These are phyloP conservation scores for Azorinus chamasolen DNA, from an alignment of 2,888 invertebrate genomes.

Conservation along the genomic window DNA sequence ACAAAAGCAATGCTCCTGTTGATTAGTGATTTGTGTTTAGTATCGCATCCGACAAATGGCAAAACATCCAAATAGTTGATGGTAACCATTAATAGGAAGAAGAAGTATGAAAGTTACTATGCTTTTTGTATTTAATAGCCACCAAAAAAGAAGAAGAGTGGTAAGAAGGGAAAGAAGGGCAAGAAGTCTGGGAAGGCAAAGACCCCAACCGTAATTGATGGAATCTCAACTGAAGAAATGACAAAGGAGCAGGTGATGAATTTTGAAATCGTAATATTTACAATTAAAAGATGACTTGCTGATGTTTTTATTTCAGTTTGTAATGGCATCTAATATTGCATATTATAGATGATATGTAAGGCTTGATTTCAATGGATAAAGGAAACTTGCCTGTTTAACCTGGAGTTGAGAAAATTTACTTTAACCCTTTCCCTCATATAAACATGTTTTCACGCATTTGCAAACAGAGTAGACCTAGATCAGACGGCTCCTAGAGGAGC, in stretches of 20 bases:
- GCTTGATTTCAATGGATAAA: background rate
- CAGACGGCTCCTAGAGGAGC: too few species aligned
- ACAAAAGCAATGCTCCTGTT: too few species aligned
- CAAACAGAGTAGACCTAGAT: too few species aligned
- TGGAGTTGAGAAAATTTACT: too few species aligned
- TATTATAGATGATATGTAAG: background rate
- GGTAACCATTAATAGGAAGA: too few species aligned
- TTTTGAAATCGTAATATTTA: background rate
- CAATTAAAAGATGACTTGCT: background rate
- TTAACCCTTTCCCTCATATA: too few species aligned
- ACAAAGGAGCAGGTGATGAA: slow-evolving; percentile 91
- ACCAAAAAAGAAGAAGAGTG: slow-evolving; percentile 85
- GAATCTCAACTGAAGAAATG: slow-evolving; percentile 97
- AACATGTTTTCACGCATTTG: too few species aligned
- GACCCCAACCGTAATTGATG: slow-evolving; percentile 90
- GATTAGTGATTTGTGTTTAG: too few species aligned
- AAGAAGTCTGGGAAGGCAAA: slow-evolving; percentile 85
- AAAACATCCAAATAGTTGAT: too few species aligned
- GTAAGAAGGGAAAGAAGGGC: slow-evolving; percentile 81
- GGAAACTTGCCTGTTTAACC: too few species aligned
- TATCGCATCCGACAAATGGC: too few species aligned
- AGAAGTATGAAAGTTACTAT: too few species aligned
- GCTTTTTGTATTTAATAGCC: slow-evolving; percentile 68
- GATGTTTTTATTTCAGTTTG: background rate
- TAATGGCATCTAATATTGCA: background rate